Base-by-base conservation (phyloP, 1,140 invertebrate species). In the Drosophila yakuba region DNA sequence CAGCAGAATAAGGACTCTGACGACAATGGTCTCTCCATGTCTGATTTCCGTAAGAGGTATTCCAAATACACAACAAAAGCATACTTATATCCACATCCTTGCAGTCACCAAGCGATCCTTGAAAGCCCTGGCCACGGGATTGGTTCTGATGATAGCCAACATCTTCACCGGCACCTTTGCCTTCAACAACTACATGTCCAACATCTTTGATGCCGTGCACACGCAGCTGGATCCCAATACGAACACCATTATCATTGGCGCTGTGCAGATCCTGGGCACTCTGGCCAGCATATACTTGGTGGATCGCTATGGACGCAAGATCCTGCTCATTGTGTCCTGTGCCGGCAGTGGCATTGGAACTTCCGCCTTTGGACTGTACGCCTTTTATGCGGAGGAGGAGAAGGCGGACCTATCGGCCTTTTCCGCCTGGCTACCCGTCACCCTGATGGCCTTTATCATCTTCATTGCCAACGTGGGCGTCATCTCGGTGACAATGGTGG, bases 171-270 rank as follows among this genome's bases (percentile, higher is more conserved):
- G 91, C 48, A 77, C 71, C 5, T 91, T 90, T n/a, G 80, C 90
- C 15, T 68, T 92, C 35, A 82, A 88, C 23, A 91, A 89, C 51
- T 92, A 92, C 57, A 90, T 90, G 76, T 76, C 91, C 15, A 93
- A 92, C 1, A 97, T 96, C 77, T 97, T 96, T 85, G 77, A 91
- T 1, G 93, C 93, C 0, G 94, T 96, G 1, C 94, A 95, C 4
- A 94, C 94, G 0, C 88, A 86, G 3, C 69, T 94, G 52, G 93
- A 93, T 62, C 93, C 94, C 0, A 93, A 94, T 74, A 93, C 93
- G 28, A 93, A 94, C 66, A 94, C 94, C 0, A 94, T 94, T 11
- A 93, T 94, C 1, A 93, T 94, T 14, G 94, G 93, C 0, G 91
- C 74, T 0, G 93, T 94, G 6, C 94, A 94, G 62, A 76, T 94